Conservation (phyloP, 2,113 vertebrate genomes). For the Ornithorhynchus anatinus region DNA sequence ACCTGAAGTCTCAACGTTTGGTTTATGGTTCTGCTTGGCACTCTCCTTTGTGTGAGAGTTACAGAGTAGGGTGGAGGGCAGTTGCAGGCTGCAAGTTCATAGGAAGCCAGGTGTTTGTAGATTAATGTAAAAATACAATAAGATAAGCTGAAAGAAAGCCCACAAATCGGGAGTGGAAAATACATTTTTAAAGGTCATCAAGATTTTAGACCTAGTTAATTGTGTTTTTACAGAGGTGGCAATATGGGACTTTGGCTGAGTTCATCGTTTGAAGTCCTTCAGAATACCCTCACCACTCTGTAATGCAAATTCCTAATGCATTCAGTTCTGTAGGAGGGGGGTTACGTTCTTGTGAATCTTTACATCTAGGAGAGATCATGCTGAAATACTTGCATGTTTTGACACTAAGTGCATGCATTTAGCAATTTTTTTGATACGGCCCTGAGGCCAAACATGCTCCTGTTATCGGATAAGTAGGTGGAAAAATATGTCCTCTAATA, state of each 20-base stretch:
- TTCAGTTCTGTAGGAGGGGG: no score
- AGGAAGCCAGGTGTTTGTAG: constrained; percentile 5
- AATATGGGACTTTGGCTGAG: not conserved
- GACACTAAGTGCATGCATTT: no score
- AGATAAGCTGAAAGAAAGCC: not conserved
- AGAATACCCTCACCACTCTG: constrained; percentile 9
- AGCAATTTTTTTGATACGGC: no score
- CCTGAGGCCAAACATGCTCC: no score
- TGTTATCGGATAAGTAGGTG: no score
- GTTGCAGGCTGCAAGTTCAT: not conserved
- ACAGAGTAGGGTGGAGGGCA: constrained; percentile 6
- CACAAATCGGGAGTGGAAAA: not conserved
- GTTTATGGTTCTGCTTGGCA: not conserved
- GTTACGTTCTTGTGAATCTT: no score
- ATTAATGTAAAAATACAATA: constrained; percentile 18
- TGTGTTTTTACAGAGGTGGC: not conserved
- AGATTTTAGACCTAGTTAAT: constrained; percentile 6
- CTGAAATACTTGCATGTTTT: no score
- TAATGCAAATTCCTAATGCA: no score
- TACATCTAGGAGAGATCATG: no score
- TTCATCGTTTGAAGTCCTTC: not conserved
- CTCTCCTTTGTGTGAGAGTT: constrained; percentile 12
- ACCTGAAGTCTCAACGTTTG: not conserved
- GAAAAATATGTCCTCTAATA: no score
- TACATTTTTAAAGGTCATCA: not conserved